Evolutionary conservation across 2,888 invertebrate species (phyloP).

Genomic region (Cordilura impudica): DNA sequence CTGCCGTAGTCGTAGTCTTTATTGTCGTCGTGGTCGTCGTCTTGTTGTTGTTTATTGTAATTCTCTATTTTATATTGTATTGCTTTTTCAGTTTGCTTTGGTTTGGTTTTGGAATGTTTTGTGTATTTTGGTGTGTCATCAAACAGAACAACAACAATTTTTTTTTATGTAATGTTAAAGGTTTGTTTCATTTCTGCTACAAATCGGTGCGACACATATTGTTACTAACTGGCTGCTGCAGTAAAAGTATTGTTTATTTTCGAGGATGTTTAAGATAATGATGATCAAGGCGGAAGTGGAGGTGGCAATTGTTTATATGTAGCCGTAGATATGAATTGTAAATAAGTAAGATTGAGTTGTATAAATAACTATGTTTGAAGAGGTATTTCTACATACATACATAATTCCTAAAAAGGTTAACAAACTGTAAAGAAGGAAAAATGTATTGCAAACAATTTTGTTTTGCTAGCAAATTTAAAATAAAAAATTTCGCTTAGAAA

Average conservation of each 20-base stretch:
- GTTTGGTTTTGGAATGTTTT: slow-evolving; percentile 59
- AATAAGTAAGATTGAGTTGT: slow-evolving; percentile 58
- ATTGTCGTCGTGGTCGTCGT: background rate
- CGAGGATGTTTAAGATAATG: slow-evolving; percentile 59
- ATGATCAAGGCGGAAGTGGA: slow-evolving; percentile 21
- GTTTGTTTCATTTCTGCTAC: slow-evolving; percentile 40
- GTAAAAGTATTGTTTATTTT: slow-evolving; percentile 52
- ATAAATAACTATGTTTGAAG: slow-evolving; percentile 55
- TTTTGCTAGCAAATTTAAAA: background rate
- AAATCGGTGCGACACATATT: background rate
- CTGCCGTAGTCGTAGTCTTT: slow-evolving; percentile 4
- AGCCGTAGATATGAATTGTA: slow-evolving; percentile 48
- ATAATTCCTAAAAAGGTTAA: slow-evolving; percentile 59
- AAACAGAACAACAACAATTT: slow-evolving; percentile 50
- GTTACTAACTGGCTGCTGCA: slow-evolving; percentile 18
- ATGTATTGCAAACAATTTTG: slow-evolving; percentile 7
- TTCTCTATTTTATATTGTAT: slow-evolving; percentile 16
- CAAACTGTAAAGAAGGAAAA: slow-evolving; percentile 44
- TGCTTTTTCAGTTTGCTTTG: slow-evolving; percentile 48
- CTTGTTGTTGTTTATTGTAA: slow-evolving; percentile 32
- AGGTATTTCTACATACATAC: slow-evolving; percentile 46
- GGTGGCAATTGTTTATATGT: slow-evolving; percentile 2
- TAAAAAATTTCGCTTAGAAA: too few relatives aligned
- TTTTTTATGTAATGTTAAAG: slow-evolving; percentile 29
- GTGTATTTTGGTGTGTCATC: slow-evolving; percentile 63